Base-by-base conservation (phyloP, 2,113 vertebrate species). In the Thalassoma bifasciatum region DNA sequence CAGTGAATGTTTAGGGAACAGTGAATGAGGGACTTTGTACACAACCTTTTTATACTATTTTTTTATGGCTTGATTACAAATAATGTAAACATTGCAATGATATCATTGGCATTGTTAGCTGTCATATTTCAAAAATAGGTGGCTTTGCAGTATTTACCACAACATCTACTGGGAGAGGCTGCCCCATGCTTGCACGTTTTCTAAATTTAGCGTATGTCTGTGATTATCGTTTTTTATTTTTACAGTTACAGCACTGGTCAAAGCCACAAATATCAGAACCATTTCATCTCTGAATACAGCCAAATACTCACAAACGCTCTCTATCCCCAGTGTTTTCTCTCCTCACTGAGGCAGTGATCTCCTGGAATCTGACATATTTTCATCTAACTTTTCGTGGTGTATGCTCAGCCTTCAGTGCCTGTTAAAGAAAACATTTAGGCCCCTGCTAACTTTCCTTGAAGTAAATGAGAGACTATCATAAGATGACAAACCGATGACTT, bases 401-500 rank as follows among this genome's bases (percentile, higher is more conserved):
- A 60, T 38, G 68, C 64, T 16, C 49, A 51, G 23, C 44, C 38
- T 58, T 22, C 44, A 51, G n/a, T 54, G 54, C 22, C 62, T 53
- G 63, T 21, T 23, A 24, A 34, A 46, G 24, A 68, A 40, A 42
- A 38, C 11, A n/a, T 21, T 24, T 60, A 44, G 50, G 19, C 54
- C 61, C 68, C 10, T 11, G 58, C 9, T 16, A n/a, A 13, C 49
- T 46, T 24, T 79, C 38, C 23, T 68, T 71, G 16, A 84, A 54
- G 60, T 65, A 10, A 68, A 81, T 69, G 71, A 79, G 50, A 77
- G 71, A 82, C 50, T 66, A 75, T 82, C 30, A 47, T 67, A 23
- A 72, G 61, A 84, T 90, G 94, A 94, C 94, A 49, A 95, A 93
- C 95, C 92, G 65, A 66, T 47, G 0, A 73, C 79, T 86, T 86